These are phyloP conservation scores for Tetanocera ferruginea DNA, from an alignment of 2,888 invertebrate species.

Conservation along the genomic window DNA sequence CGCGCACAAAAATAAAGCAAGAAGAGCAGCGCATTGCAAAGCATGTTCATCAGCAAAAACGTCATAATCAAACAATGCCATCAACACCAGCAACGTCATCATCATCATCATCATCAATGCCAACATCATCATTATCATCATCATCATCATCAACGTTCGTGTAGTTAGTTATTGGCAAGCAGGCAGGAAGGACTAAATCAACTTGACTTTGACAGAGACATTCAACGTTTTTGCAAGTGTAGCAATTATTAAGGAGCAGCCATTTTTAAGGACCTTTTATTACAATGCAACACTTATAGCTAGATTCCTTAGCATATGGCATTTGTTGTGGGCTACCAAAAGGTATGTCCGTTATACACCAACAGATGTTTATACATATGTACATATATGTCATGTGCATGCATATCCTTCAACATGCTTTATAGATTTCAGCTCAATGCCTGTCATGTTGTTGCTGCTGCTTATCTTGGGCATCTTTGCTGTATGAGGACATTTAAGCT, in stretches of 20 bases:
- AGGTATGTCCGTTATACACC: no score
- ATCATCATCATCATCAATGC: neutral
- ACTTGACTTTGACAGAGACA: slow-evolving; percentile 22
- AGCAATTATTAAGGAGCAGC: slow-evolving; percentile 6
- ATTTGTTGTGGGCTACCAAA: no score
- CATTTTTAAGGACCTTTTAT: no score
- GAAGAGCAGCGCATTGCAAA: no score
- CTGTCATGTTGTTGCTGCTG: neutral
- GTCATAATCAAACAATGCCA: neutral
- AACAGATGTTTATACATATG: no score
- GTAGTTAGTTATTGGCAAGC: neutral
- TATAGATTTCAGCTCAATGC: neutral
- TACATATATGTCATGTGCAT: neutral
- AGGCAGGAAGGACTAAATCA: neutral
- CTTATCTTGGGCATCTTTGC: no score
- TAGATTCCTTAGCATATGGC: no score
- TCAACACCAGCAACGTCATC: neutral
- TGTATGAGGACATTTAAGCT: neutral
- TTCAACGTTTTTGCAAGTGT: slow-evolving; percentile 2
- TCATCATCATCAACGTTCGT: neutral
- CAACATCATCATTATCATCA: neutral
- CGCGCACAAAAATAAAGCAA: no score
- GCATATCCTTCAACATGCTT: neutral
- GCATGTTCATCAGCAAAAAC: neutral
- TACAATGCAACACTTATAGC: no score